Evolutionary conservation across 2,888 invertebrate species (phyloP).

Genomic region (Dryobotodes eremita): DNA sequence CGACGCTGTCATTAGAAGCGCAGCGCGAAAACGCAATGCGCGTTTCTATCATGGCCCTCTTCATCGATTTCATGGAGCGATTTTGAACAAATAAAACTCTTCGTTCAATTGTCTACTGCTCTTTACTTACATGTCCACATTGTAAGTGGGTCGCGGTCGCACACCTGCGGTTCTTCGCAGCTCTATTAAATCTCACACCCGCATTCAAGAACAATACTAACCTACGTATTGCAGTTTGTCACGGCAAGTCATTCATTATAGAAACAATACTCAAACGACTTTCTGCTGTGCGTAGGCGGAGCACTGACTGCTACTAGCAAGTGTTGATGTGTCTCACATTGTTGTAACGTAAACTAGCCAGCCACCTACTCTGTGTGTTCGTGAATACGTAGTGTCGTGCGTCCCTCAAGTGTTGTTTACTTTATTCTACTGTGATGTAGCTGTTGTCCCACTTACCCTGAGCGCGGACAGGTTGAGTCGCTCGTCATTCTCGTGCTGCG

Average conservation of each 20-base stretch:
- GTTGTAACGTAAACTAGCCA: neutral
- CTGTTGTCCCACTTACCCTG: constrained; percentile 79
- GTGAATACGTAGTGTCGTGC: neutral
- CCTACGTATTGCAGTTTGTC: neutral
- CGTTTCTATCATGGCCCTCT: neutral
- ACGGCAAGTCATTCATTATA: neutral
- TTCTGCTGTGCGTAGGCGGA: neutral
- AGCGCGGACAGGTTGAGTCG: constrained; percentile 92
- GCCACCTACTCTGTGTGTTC: neutral
- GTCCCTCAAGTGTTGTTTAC: neutral
- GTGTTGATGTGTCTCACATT: neutral
- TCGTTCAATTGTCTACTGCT: neutral
- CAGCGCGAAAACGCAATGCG: neutral
- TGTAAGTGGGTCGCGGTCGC: neutral
- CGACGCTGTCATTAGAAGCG: neutral
- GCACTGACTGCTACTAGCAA: neutral
- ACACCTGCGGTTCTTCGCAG: neutral
- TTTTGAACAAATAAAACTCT: neutral
- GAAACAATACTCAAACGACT: neutral
- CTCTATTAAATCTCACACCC: neutral
- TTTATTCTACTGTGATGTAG: too few relatives aligned
- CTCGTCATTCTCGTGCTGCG: constrained; percentile 88
- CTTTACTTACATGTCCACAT: neutral
- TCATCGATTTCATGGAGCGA: neutral
- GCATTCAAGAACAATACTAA: neutral